These are phyloP conservation scores for Astyanax mexicanus DNA, from an alignment of 2,797 vertebrate species.

Conservation along the genomic window DNA sequence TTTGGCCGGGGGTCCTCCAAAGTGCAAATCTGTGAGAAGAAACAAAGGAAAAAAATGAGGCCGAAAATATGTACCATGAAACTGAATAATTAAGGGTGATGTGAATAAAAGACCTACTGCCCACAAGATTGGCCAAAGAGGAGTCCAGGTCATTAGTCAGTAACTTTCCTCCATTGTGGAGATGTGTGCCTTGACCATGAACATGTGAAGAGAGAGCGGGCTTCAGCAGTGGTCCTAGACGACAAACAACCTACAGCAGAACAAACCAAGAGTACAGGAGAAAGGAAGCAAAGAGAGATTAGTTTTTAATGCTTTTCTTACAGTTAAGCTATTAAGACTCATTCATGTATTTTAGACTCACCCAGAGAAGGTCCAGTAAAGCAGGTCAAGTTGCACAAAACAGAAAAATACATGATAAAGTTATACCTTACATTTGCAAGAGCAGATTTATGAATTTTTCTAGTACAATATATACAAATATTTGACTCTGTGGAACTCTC, in stretches of 20 bases:
- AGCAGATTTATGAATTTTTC: background rate
- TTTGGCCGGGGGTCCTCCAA: conserved; percentile 87
- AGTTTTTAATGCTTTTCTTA: conserved; percentile 3
- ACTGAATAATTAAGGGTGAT: background rate
- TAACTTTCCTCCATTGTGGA: conserved; percentile 81
- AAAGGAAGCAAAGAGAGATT: conserved; percentile 48
- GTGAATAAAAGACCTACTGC: conserved; percentile 80
- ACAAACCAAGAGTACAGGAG: conserved; percentile 1
- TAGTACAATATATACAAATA: too few relatives aligned
- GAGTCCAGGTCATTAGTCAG: conserved; percentile 86
- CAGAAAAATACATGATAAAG: background rate
- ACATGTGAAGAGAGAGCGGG: conserved; percentile 79
- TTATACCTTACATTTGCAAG: conserved; percentile 5
- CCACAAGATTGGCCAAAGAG: conserved; percentile 88
- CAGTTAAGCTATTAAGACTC: background rate
- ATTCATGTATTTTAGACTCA: conserved; percentile 42
- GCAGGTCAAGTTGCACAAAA: conserved; percentile 14
- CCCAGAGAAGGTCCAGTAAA: conserved; percentile 35
- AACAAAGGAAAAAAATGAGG: conserved; percentile 9
- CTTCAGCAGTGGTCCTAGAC: conserved; percentile 84
- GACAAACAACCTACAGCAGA: conserved; percentile 66
- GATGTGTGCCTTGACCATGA: conserved; percentile 74
- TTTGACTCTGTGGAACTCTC: background rate
- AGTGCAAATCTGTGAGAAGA: conserved; percentile 85
- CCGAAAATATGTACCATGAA: background rate